Conservation (phyloP, 1,140 invertebrate species). For the Akabosia matsudoensis region DNA sequence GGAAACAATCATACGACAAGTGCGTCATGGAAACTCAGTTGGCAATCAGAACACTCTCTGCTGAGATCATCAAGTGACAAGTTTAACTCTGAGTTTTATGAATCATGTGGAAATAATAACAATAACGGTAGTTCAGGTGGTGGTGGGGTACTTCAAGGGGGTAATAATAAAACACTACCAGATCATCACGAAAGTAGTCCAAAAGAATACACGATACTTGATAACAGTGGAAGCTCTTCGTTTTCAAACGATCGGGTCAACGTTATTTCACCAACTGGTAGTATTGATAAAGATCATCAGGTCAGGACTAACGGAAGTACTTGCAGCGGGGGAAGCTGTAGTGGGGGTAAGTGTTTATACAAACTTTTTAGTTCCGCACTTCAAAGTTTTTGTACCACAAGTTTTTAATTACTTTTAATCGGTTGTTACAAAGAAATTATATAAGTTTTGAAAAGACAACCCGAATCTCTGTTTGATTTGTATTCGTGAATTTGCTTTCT, state of each 20-base stretch:
- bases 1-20: constrained; percentile 37
- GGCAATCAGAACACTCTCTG: constrained; percentile 42
- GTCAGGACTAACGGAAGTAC: not conserved
- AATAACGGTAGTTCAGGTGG: not conserved
- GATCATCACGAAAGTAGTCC: not conserved
- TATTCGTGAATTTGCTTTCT: no score
- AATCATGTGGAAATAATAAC: not conserved
- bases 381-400: no score
- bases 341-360: not conserved
- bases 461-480: no score
- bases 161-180: not conserved
- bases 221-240: not conserved
- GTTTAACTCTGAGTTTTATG: not conserved
- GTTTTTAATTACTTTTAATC: not conserved
- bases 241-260: not conserved
- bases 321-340: not conserved
- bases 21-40: constrained; percentile 46
- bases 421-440: not conserved
- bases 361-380: not conserved
- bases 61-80: constrained; percentile 40
- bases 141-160: not conserved
- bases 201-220: not conserved
- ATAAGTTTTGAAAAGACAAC: no score
- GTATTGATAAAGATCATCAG: not conserved
- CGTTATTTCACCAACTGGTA: not conserved